Evolutionary conservation across 2,113 vertebrate genomes (phyloP).

Genomic region (Collichthys lucidus): DNA sequence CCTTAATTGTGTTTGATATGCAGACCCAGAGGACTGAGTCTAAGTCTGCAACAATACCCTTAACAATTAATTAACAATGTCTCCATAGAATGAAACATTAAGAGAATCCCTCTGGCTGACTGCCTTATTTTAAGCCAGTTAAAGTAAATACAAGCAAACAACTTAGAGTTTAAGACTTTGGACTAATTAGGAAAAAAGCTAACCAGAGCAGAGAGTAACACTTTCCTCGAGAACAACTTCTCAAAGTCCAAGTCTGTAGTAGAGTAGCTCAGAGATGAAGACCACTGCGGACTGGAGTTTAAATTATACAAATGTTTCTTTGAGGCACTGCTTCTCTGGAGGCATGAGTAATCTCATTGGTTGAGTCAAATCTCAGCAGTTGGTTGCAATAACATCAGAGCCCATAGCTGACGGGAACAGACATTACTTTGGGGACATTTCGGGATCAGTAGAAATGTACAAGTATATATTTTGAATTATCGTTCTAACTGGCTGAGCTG

Average conservation of each 20-base stretch:
- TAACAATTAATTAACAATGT: constrained; percentile 67
- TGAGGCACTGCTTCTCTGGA: neutral
- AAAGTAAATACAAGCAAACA: constrained; percentile 41
- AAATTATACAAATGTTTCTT: neutral
- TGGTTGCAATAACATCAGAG: no score
- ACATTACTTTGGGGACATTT: neutral
- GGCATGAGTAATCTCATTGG: neutral
- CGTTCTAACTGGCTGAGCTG: no score
- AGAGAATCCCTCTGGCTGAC: constrained; percentile 45
- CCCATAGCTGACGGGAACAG: neutral
- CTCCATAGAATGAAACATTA: constrained; percentile 56
- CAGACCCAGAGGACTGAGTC: constrained; percentile 55
- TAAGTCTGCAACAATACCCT: constrained; percentile 54
- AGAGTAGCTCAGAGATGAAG: neutral
- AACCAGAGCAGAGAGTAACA: neutral
- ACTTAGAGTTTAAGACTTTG: constrained; percentile 7
- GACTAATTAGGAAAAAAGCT: neutral
- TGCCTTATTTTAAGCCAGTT: constrained; percentile 3
- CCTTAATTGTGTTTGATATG: constrained; percentile 68
- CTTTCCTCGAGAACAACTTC: neutral
- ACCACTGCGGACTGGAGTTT: neutral
- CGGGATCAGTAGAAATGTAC: neutral
- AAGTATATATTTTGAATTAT: neutral
- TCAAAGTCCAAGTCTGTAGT: neutral
- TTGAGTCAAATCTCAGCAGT: neutral